A percentile compares a stretch with the other conserved stretches of the same genome.
Evolutionary conservation across 2,888 invertebrate genomes (phyloP).

Genomic region (Trilocha varians): DNA sequence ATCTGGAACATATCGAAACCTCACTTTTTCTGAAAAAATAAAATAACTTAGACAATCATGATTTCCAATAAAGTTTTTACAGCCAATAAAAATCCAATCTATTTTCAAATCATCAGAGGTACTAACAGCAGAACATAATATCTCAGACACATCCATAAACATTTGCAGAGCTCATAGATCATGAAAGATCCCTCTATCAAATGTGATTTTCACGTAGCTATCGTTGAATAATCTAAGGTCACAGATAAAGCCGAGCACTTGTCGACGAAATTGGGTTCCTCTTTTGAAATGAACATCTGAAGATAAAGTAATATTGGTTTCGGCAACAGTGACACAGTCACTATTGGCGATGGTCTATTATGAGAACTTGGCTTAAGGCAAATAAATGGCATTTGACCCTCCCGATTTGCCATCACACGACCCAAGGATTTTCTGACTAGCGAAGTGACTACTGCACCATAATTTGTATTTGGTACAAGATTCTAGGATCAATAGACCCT

Average conservation of each 20-base stretch:
- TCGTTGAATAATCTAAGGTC: conserved; percentile 1
- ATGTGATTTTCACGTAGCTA: conserved; percentile 3
- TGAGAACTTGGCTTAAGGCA: not conserved
- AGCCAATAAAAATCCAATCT: not conserved
- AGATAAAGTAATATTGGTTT: conserved; percentile 8
- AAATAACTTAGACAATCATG: too few species aligned
- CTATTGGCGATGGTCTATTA: not conserved
- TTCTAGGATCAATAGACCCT: not conserved
- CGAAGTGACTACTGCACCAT: too few species aligned
- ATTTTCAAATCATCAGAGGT: not conserved
- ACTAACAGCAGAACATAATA: not conserved
- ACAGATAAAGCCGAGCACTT: conserved; percentile 1
- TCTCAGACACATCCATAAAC: not conserved
- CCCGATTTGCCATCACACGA: too few species aligned
- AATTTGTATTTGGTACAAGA: too few species aligned
- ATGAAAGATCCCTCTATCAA: not conserved
- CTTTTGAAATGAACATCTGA: conserved; percentile 6
- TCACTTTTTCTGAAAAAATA: too few species aligned
- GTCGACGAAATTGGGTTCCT: conserved; percentile 5
- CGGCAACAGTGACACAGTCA: conserved; percentile 4
- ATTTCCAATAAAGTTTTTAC: not conserved
- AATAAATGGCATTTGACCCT: not conserved
- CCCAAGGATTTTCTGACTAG: too few species aligned
- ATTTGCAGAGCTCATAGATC: not conserved
- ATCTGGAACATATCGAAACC: too few species aligned